Base-by-base conservation (phyloP, 30 jellyfish, hydroid and myxozoan species). In the Turritopsis rubra region DNA sequence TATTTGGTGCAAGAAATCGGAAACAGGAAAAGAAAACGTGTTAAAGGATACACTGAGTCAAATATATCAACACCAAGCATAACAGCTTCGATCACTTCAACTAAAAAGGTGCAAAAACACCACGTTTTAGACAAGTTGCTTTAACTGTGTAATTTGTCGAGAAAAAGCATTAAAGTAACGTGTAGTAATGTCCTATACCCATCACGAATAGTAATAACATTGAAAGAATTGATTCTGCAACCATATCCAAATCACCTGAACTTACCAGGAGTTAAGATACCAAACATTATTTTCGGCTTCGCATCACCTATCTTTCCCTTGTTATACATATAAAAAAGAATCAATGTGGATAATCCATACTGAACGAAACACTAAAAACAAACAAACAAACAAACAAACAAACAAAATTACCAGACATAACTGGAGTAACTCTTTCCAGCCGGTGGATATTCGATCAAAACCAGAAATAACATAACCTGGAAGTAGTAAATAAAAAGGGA, bases 31-130 rank as follows among this genome's bases (percentile, higher is more conserved):
- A 60, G 18, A 60, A 60, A 18, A 17, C n/a, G 17, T 17, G n/a
- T 17, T 60, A 17, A 85, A 90, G 88, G 97, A 90, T 90, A 90
- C 97, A 93, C 91, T 52, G 86, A 86, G 31, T 91, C 97, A 27
- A 91, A 29, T 21, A 91, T n/a, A 80, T 91, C 97, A 16, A 91
- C 77, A 0, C 97, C 97, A 72, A 65, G 60, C 26, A 54, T 73
- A 1, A 90, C 84, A 18, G 95, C 97, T 53, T 78, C 89, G 19
- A 90, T 30, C 8, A 90, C 83, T 71, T 90, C 87, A 72, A 66
- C 95, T 89, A 71, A 83, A 89, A 70, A 52, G 9, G 18, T 28
- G 18, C 84, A 80, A 30, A 3, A 53, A 80, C 28, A 1, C 18
- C 24, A 1, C n/a, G 83, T 25, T 29, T 8, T 0, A 3, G 60